phyloP scores from a whole-genome alignment of 2,113 vertebrate genomes.

The Orycteropus afer region DNA sequence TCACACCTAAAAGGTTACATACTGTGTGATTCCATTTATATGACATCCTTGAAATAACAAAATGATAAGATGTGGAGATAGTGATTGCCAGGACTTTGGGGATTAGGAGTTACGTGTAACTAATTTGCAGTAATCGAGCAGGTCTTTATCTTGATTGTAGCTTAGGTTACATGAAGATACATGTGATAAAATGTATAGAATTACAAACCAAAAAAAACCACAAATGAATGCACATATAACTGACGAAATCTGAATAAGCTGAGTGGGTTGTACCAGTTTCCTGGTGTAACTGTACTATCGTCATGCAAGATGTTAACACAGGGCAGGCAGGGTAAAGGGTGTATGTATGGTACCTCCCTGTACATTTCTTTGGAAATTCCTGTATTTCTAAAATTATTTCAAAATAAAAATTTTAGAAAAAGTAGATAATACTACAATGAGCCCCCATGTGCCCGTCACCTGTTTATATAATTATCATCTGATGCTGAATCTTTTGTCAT shows the following conservation, averaged over 20 bases:
- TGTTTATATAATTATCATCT: background rate
- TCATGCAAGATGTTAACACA: background rate
- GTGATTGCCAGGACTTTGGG: background rate
- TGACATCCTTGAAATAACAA: slow-evolving; percentile 3
- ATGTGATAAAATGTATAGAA: background rate
- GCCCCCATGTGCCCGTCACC: too few species aligned
- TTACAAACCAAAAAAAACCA: background rate
- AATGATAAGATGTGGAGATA: background rate
- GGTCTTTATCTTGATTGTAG: background rate
- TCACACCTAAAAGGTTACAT: background rate
- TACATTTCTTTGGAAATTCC: background rate
- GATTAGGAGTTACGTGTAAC: background rate
- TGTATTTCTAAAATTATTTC: background rate
- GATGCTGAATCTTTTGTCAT: background rate
- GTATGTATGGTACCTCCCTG: background rate
- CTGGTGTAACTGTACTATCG: background rate
- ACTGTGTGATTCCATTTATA: background rate
- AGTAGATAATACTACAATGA: background rate
- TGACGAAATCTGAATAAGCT: background rate
- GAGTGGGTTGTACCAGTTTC: background rate
- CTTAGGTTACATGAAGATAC: background rate
- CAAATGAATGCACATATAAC: background rate
- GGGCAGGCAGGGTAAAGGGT: background rate
- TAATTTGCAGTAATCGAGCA: background rate
- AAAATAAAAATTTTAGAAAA: slow-evolving; percentile 10